phyloP scores from a whole-genome alignment of 2,113 vertebrate species.

The Nicator chloris region DNA sequence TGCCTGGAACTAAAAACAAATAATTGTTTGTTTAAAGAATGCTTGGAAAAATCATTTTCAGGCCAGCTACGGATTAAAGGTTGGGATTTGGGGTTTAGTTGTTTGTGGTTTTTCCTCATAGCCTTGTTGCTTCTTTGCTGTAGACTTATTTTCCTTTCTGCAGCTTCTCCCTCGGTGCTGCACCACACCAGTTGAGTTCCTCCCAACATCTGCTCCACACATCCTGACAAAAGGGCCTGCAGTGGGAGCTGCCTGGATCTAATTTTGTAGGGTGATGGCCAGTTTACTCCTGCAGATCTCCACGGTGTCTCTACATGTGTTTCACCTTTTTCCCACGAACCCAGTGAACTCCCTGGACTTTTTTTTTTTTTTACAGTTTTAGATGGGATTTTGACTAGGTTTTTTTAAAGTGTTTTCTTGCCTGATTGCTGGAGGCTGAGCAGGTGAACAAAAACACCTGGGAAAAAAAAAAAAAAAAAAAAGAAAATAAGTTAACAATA shows the following conservation, averaged over 20 bases:
- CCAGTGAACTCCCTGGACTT: neutral
- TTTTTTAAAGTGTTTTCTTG: neutral
- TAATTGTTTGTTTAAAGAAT: neutral
- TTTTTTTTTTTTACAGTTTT: neutral
- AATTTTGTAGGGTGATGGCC: neutral
- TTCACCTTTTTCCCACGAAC: neutral
- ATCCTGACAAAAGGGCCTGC: neutral
- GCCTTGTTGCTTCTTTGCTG: neutral
- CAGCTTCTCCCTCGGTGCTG: neutral
- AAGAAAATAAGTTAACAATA: neutral
- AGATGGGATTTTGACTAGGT: neutral
- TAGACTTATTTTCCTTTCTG: neutral
- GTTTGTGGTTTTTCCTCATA: neutral
- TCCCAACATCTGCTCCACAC: neutral
- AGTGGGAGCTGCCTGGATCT: neutral
- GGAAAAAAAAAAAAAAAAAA: neutral
- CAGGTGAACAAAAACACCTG: neutral
- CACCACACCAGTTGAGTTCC: neutral
- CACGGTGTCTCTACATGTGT: neutral
- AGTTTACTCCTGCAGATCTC: neutral
- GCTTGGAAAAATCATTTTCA: neutral
- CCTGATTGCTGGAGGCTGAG: neutral
- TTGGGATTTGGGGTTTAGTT: neutral
- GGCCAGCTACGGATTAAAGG: neutral
- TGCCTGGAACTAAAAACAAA: neutral